Evolutionary conservation across 2,888 invertebrate species (phyloP), one percentile per base, ranked within the genome.

Genomic region (Zaprionus lineosus): DNA sequence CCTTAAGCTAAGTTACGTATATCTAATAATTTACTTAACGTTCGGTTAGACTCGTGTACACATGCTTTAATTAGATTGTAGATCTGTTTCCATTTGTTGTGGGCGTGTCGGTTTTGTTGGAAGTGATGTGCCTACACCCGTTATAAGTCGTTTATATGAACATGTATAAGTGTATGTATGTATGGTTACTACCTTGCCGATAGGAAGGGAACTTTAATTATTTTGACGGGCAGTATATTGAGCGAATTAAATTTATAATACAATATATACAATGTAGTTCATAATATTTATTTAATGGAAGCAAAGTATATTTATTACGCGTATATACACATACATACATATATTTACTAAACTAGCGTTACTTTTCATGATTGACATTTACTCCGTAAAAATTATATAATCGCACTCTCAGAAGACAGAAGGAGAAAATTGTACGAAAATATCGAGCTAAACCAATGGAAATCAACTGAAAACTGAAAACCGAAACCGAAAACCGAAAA

Each of bases 1-100:
- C 19, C 15, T 21, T 12, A 2, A 8, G 2, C n/a, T n/a, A n/a
- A n/a, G n/a, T n/a, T n/a, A n/a, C n/a, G n/a, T n/a, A n/a, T n/a
- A n/a, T n/a, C n/a, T n/a, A n/a, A n/a, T n/a, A n/a, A n/a, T n/a
- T n/a, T n/a, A n/a, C 24, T 46, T 47, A 69, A 47, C 55, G 72
- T 69, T 69, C 65, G 46, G 52, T 65, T 70, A 74, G 64, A 69
- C 57, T 64, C 53, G 60, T 74, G 64, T 74, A 74, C 68, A 82
- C 66, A 84, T 77, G 86, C 86, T 82, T 82, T 82, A 86, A 82
- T 81, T 82, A 82, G 82, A 72, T 74, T 77, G 62, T 84, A 83
- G 86, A 81, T 61, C 74, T 65, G 68, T 85, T 84, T 82, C 78
- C 61, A 81, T 52, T 68, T 81, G 81, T 61, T 74, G 65, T 82